Evolutionary conservation across 1,140 invertebrate species (phyloP), one percentile per base, ranked within the genome.

Genomic region (Brachionus sp.): DNA sequence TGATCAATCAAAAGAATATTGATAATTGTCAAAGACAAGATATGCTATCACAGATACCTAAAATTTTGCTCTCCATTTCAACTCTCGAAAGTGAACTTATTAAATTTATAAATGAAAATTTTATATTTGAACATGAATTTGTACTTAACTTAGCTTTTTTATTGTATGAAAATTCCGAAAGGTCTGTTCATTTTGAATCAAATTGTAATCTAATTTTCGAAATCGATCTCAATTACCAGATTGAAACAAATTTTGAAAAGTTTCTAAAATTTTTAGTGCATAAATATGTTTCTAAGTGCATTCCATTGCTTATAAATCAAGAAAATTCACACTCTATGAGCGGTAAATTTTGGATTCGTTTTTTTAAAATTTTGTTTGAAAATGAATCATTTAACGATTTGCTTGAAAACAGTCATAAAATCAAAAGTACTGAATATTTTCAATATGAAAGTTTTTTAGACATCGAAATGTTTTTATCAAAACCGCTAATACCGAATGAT

Each of bases 101-200:
- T 19, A 70, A 70, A 70, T 39, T 39, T 70, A 9, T 70, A 39
- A 19, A 70, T 19, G 16, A 70, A 7, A 16, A 37, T 2, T 37
- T 37, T 5, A 19, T 70, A 16, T 70, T 70, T 23, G 66, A 70
- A 6, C 29, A 39, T 10, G 66, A 70, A 70, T 70, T 70, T 70
- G 35, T 70, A n/a, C 10, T 70, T 13, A 70, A 70, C 16, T 70
- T 70, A 39, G 66, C 66, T 37, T 42, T 70, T 70, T 70, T 70
- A 23, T 39, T 70, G 16, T 70, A 42, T 39, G 66, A 70, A 39
- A n/a, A 70, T 39, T 37, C 35, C 6, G 66, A 70, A 39, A 70
- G 35, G 12, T 13, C 37, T 16, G 35, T 23, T 16, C n/a, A 70
- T 16, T 37, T 66, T 6, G 33, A 66, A 19, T 35, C 66, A 39